phyloP scores from a whole-genome alignment of 2,888 invertebrate species.

The Lacanobia wlatinum region DNA sequence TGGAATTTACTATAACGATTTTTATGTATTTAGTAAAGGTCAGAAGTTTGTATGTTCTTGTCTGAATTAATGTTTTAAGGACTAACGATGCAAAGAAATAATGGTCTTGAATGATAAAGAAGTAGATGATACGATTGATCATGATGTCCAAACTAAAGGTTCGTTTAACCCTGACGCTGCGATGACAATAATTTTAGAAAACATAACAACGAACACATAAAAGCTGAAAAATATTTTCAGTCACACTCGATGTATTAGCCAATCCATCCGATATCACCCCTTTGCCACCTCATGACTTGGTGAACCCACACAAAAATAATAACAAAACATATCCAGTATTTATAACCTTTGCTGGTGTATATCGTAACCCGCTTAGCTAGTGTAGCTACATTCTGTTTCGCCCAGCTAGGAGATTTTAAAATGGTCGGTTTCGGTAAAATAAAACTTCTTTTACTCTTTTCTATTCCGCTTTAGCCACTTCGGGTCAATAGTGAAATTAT shows the following conservation, averaged over 20 bases:
- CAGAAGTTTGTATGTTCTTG: neutral
- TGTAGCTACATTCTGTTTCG: conserved; percentile 34
- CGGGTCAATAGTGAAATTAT: conserved; percentile 41
- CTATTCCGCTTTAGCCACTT: conserved; percentile 33
- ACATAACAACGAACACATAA: neutral
- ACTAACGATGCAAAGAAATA: neutral
- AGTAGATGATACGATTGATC: neutral
- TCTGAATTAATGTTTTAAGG: neutral
- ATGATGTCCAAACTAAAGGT: neutral
- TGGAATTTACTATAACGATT: conserved; percentile 4
- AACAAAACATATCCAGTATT: conserved; percentile 41
- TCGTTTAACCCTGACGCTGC: neutral
- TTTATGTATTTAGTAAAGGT: conserved; percentile 14
- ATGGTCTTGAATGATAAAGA: neutral
- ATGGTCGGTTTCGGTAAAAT: conserved; percentile 33
- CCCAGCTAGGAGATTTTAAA: conserved; percentile 44
- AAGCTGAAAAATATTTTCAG: neutral
- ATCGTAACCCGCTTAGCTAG: conserved; percentile 47
- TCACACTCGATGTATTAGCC: neutral
- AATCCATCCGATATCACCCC: conserved; percentile 20
- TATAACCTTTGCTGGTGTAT: conserved; percentile 43
- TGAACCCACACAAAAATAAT: conserved; percentile 40
- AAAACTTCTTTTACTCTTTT: conserved; percentile 38
- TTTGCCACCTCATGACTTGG: conserved; percentile 9
- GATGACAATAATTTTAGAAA: neutral